Base-by-base conservation (phyloP, 2,888 invertebrate genomes). In the Rhamnusium bicolor region DNA sequence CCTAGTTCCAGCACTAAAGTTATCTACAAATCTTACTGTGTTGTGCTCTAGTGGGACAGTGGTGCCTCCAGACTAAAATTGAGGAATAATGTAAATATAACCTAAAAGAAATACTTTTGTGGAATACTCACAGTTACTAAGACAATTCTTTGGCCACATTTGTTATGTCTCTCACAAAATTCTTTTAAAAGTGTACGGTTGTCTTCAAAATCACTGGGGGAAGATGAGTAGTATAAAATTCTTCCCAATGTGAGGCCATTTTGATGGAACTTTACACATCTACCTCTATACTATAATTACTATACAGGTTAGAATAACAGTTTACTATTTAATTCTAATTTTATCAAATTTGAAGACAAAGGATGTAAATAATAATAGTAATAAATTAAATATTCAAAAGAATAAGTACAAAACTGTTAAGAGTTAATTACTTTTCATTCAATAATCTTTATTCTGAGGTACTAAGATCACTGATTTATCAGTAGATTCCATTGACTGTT, bases 11-110 rank as follows among this genome's bases (percentile, higher is more conserved):
- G 97, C 96, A 87, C 98, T 99, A 89, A 99, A 99, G 90, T 99
- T 99, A 88, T 99, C 99, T 69, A 99, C 97, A 89, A 96, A 99
- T 63, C 99, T 92, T 0, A 99, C 99, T 0, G 98, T 98, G 86
- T 98, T 96, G 87, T 97, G 96, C 86, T 99, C 99, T 69, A 99
- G 88, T 0, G 99, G 99, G 4, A 98, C 96, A 46, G 96, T 97
- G 3, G 99, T 99, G 68, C 99, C 99, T 47, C 99, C 99, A 73
- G 98, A 98, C 95, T 95, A 87, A 89, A 89, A 79, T 66, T 77
- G 19, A 51, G 53, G 69, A 74, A 7, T 60, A 24, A 60, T 72
- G 32, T 32, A 49, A 75, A 76, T 71, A 78, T 83, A 83, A 84
- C 82, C 82, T 80, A 71, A 80, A 58, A 29, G 66, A n/a, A n/a